These are phyloP conservation scores for Cryptocephalus moraei DNA, from an alignment of 2,888 invertebrate genomes.

Conservation along the genomic window DNA sequence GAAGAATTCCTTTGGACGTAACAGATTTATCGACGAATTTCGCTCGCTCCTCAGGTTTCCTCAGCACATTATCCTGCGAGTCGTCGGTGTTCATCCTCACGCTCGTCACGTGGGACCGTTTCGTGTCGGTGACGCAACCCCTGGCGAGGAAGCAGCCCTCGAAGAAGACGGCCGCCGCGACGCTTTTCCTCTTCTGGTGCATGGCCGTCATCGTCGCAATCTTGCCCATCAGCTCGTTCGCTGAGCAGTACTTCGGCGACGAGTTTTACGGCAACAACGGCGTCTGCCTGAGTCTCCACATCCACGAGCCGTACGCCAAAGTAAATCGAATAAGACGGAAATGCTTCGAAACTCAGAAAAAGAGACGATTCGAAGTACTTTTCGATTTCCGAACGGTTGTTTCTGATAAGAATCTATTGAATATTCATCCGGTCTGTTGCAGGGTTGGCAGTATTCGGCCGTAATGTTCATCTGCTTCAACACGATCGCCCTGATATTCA, in stretches of 20 bases:
- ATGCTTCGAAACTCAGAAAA: too few species aligned
- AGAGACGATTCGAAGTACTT: too few species aligned
- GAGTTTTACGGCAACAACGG: conserved; percentile 51
- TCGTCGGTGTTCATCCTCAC: conserved; percentile 50
- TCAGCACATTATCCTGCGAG: conserved; percentile 51
- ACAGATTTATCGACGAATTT: too few species aligned
- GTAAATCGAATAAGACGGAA: conserved; percentile 24
- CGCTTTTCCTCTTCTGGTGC: conserved; percentile 42
- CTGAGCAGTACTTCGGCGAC: conserved; percentile 42
- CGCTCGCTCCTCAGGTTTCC: conserved; percentile 40
- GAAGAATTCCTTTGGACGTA: too few species aligned
- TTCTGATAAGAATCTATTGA: too few species aligned
- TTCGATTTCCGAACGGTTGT: too few species aligned
- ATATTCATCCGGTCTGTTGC: conserved; percentile 9
- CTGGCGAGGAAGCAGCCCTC: conserved; percentile 39
- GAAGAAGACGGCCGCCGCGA: conserved; percentile 38
- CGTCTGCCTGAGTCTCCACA: conserved; percentile 48
- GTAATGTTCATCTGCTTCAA: conserved; percentile 47
- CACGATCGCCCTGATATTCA: conserved; percentile 45
- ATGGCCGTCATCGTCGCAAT: conserved; percentile 40
- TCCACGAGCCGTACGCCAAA: conserved; percentile 50
- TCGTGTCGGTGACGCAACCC: conserved; percentile 48
- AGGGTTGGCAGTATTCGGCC: conserved; percentile 53
- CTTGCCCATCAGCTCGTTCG: conserved; percentile 38
- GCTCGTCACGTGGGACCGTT: conserved; percentile 51